phyloP scores from a whole-genome alignment of 2,797 vertebrate genomes.

The Melanogrammus aeglefinus region DNA sequence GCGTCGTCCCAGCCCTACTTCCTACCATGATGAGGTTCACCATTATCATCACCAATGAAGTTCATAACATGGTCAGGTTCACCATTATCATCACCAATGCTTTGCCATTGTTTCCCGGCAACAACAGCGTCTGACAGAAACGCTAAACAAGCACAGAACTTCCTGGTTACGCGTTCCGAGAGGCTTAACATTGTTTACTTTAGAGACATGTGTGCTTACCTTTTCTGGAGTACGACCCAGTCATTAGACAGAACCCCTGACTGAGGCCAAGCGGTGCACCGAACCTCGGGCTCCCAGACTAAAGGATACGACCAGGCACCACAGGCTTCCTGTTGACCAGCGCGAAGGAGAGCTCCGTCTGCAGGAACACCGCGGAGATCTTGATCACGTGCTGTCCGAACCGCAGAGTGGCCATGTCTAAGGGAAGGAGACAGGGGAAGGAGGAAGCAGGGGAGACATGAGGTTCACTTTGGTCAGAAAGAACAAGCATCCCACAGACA shows the following conservation, averaged over 20 bases:
- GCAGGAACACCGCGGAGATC: constrained; percentile 80
- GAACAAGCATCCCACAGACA: not conserved
- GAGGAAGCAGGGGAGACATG: not conserved
- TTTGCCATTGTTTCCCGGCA: constrained; percentile 78
- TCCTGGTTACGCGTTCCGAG: constrained; percentile 43
- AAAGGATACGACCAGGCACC: constrained; percentile 87
- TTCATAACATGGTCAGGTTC: too few relatives aligned
- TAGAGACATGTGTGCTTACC: constrained; percentile 59
- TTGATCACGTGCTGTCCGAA: constrained; percentile 87
- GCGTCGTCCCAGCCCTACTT: too few relatives aligned
- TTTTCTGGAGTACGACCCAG: constrained; percentile 27
- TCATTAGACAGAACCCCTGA: not conserved
- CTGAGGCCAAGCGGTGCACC: not conserved
- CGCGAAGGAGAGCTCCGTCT: constrained; percentile 83
- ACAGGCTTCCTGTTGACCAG: constrained; percentile 87
- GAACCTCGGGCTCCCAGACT: not conserved
- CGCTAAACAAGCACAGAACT: constrained; percentile 64
- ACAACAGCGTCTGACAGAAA: constrained; percentile 63
- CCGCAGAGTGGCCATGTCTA: constrained; percentile 63
- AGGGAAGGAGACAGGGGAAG: not conserved
- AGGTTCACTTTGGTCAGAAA: constrained; percentile 15
- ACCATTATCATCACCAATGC: constrained; percentile 69
- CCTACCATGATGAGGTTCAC: too few relatives aligned
- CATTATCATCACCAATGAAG: too few relatives aligned
- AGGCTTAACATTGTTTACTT: constrained; percentile 16